Percentiles rank a stretch among this genome's conserved stretches.
Evolutionary conservation across 2,797 vertebrate species (phyloP).

Genomic region (Gallinago nigripennis): DNA sequence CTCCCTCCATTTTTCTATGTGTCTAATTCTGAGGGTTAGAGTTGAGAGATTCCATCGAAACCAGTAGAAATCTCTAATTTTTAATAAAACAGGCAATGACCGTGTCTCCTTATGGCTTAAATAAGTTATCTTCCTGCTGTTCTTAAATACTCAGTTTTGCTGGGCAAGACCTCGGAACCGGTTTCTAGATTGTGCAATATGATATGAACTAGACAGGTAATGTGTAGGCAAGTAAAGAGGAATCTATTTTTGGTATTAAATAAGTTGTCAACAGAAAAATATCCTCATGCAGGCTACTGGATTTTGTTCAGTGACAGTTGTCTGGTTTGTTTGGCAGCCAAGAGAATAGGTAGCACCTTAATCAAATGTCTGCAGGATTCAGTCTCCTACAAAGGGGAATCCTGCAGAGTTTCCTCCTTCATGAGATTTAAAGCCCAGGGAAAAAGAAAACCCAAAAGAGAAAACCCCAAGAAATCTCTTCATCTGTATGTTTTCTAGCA

Average conservation of each 20-base stretch:
- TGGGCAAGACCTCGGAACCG: neutral
- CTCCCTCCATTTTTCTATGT: neutral
- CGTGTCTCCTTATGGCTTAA: neutral
- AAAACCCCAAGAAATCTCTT: neutral
- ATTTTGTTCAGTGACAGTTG: neutral
- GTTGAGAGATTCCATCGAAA: neutral
- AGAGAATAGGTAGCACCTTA: neutral
- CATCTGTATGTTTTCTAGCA: neutral
- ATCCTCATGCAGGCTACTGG: neutral
- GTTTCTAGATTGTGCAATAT: neutral
- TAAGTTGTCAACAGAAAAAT: constrained; percentile 22
- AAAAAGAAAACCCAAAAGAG: neutral
- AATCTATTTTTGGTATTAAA: constrained; percentile 8
- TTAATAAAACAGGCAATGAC: neutral
- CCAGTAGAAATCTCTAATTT: neutral
- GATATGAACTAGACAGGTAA: neutral
- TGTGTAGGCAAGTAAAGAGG: neutral
- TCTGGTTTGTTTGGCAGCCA: neutral
- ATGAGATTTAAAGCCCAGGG: neutral
- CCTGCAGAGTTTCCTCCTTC: neutral
- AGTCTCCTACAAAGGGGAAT: neutral
- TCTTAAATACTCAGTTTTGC: neutral
- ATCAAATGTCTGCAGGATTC: neutral
- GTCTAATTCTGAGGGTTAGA: neutral
- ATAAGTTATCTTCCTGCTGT: neutral